Percentiles rank a stretch among this genome's conserved stretches.
These are phyloP conservation scores for Latheticus oryzae DNA, from an alignment of 2,888 invertebrate species.

Conservation along the genomic window DNA sequence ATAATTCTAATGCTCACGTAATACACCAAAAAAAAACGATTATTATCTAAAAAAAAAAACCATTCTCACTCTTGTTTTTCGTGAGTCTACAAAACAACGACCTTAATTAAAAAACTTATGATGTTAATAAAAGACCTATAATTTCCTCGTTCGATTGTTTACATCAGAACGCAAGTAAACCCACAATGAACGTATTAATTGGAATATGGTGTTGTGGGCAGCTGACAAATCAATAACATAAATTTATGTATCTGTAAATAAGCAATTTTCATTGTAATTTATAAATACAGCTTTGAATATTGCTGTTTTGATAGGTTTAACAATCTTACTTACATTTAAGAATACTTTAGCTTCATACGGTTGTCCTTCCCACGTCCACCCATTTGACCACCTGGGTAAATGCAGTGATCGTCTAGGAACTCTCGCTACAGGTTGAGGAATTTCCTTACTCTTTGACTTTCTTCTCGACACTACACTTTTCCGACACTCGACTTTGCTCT, in stretches of 20 bases:
- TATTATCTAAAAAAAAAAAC: too few species aligned
- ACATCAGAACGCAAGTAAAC: too few species aligned
- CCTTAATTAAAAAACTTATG: too few species aligned
- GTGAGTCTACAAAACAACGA: too few species aligned
- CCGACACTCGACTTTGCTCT: conserved; percentile 44
- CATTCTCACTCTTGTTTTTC: too few species aligned
- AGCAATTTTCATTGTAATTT: too few species aligned
- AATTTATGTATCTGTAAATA: conserved; percentile 10
- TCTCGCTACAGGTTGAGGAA: conserved; percentile 49
- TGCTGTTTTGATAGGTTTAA: too few species aligned
- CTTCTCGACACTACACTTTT: conserved; percentile 51
- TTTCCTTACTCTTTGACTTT: conserved; percentile 56
- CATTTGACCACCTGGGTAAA: conserved; percentile 86
- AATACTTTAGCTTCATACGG: conserved; percentile 86
- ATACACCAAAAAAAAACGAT: too few species aligned
- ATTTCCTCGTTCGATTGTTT: too few species aligned
- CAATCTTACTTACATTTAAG: conserved; percentile 78
- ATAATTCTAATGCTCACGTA: too few species aligned
- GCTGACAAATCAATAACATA: conserved; percentile 7
- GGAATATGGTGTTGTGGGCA: conserved; percentile 3
- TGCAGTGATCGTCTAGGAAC: conserved; percentile 57
- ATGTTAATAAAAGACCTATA: too few species aligned
- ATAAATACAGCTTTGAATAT: too few species aligned
- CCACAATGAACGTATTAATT: conserved; percentile 4
- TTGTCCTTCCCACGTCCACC: conserved; percentile 92